These are phyloP conservation scores for Drosophila eugracilis DNA, from an alignment of 1,140 invertebrate genomes.

Conservation along the genomic window DNA sequence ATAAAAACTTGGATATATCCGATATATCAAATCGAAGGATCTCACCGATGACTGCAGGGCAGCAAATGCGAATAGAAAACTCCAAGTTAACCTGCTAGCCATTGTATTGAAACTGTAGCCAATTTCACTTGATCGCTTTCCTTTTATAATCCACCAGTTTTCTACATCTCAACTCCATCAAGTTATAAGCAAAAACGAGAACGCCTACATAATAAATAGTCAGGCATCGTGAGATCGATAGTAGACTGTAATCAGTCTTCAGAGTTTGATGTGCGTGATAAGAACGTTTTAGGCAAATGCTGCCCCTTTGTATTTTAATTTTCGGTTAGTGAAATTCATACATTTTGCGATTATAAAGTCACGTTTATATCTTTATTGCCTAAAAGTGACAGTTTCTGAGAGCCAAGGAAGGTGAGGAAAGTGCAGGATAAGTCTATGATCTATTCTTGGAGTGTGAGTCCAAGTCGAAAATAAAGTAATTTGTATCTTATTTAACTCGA, in stretches of 20 bases:
- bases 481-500: too few species aligned
- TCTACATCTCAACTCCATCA: neutral
- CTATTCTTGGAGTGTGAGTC: too few species aligned
- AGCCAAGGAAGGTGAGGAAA: too few species aligned
- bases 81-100: constrained; percentile 24
- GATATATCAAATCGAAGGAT: neutral
- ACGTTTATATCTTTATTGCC: constrained; percentile 16
- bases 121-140: neutral
- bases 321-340: constrained; percentile 12
- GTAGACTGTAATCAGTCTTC: constrained; percentile 57
- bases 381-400: neutral
- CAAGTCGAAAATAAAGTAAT: too few species aligned
- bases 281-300: constrained; percentile 42
- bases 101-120: constrained; percentile 9
- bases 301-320: constrained; percentile 14
- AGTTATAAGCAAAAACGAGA: constrained; percentile 6
- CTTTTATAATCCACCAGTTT: constrained; percentile 12
- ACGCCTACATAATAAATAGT: constrained; percentile 24
- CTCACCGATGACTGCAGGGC: constrained; percentile 43
- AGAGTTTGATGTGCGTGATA: constrained; percentile 43
- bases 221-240: constrained; percentile 24
- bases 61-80: constrained; percentile 22
- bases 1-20: neutral
- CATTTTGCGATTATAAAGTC: neutral
- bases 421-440: too few species aligned